Evolutionary conservation across 2,797 vertebrate species (phyloP).

Genomic region (Centroberyx gerrardi): DNA sequence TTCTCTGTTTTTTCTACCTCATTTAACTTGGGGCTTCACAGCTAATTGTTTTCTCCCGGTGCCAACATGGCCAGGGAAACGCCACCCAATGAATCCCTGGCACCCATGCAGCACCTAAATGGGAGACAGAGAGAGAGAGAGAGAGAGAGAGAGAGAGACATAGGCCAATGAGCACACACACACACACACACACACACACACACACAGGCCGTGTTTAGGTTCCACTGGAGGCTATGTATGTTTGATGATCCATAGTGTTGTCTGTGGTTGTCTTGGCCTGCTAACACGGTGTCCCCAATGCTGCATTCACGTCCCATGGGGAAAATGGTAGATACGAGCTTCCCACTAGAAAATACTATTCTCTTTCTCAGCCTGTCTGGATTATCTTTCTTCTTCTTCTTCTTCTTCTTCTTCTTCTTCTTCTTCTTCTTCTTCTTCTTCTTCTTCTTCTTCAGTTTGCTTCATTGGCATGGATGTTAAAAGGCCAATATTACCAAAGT

Average conservation of each 20-base stretch:
- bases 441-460: too few relatives aligned
- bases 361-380: too few relatives aligned
- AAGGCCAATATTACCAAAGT: too few relatives aligned
- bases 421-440: too few relatives aligned
- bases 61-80: constrained; percentile 64
- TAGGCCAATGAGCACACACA: not conserved
- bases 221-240: not conserved
- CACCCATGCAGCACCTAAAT: constrained; percentile 51
- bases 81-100: constrained; percentile 65
- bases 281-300: too few relatives aligned
- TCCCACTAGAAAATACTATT: too few relatives aligned
- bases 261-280: too few relatives aligned
- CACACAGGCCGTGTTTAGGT: not conserved
- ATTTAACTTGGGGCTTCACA: constrained; percentile 71
- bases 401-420: too few relatives aligned
- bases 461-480: too few relatives aligned
- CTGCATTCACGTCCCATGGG: too few relatives aligned
- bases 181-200: not conserved
- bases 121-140: not conserved
- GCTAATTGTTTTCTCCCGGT: constrained; percentile 74
- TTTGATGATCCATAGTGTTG: not conserved
- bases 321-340: too few relatives aligned
- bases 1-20: constrained; percentile 72
- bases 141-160: not conserved
- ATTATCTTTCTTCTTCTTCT: too few relatives aligned